Evolutionary conservation across 2,888 invertebrate species (phyloP), one percentile per base, ranked within the genome.

Genomic region (Apodemia hepburni): DNA sequence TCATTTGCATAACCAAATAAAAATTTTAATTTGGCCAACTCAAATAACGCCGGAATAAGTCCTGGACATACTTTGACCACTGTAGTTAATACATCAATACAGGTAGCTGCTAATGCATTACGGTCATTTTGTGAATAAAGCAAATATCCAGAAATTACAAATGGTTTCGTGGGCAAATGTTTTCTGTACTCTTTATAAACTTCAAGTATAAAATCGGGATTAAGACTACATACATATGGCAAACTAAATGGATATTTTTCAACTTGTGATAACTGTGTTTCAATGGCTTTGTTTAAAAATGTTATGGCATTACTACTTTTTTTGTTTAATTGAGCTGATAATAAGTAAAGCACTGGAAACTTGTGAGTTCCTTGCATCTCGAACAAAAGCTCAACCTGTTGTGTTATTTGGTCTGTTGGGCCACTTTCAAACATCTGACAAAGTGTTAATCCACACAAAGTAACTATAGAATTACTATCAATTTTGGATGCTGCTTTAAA

Each of bases 181-280:
- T 94, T 92, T 65, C 97, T 93, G 75, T 96, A 95, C 74, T 97
- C 96, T 65, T 94, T 93, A 60, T 95, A 95, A 15, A 98, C 92
- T 71, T 96, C 95, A 15, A 98, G 80, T 63, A 98, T 88, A 76
- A 98, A 96, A 82, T 97, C 97, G 0, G 98, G 97, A 85, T 99
- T 96, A 59, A 99, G 88, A 60, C 92, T 84, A 66, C 93, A 92
- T 57, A 97, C 92, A 81, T 97, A 98, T 7, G 93, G 91, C 29
- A 95, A 92, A 18, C 98, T 96, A 75, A 95, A 96, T 0, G 95
- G 93, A 66, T 94, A 81, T 0, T 89, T 91, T 64, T 81, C 80
- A 0, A 85, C 85, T 59, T 75, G 70, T 1, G 76, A 68, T 51
- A 87, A 70, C 70, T 87, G 86, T 70, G 92, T 86, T 72, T 94